Evolutionary conservation across 2,888 invertebrate species (phyloP), one percentile per base, ranked within the genome.

Genomic region (Nephrocerus scutellatus): DNA sequence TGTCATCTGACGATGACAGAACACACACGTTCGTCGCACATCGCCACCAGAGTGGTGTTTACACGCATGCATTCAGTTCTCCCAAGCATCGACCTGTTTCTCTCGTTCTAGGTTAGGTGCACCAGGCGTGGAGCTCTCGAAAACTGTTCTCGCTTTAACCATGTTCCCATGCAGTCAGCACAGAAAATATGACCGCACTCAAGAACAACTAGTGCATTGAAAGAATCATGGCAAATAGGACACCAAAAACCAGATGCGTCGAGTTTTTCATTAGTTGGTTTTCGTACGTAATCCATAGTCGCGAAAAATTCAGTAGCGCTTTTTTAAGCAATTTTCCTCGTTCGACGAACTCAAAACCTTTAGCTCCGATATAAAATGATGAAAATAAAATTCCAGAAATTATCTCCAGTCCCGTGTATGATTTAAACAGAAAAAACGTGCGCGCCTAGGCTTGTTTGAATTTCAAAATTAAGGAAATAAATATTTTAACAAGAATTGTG

Each of bases 211-310:
- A 92, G 91, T 2, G 80, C 78, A 35, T 78, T 77, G 70, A 83
- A 91, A 48, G 82, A 77, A 62, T 92, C 92, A 62, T 91, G 92
- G 62, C 93, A 93, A 56, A 93, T 92, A 1, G 92, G 86, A 62
- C 93, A 93, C 36, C 81, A 75, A 34, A 82, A 79, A 3, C 88
- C 90, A 1, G 85, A 80, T 0, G 80, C 78, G 47, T 80, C 72
- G 32, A 92, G 69, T 61, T 92, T 84, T 52, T 88, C 86, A 55
- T 80, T 77, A 3, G 80, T 83, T 4, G 92, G 90, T 41, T 80
- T 79, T 1, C 79, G 79, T 49, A 91, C 91, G 51, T 89, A 78
- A 50, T 81, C 83, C n/a, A n/a, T n/a, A n/a, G n/a, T n/a, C 85
- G 82, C 37, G 84, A 63, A 41, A 89, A 70, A 49, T 84, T 85